Base-by-base conservation (phyloP, 2,113 vertebrate genomes). In the Equus quagga region DNA sequence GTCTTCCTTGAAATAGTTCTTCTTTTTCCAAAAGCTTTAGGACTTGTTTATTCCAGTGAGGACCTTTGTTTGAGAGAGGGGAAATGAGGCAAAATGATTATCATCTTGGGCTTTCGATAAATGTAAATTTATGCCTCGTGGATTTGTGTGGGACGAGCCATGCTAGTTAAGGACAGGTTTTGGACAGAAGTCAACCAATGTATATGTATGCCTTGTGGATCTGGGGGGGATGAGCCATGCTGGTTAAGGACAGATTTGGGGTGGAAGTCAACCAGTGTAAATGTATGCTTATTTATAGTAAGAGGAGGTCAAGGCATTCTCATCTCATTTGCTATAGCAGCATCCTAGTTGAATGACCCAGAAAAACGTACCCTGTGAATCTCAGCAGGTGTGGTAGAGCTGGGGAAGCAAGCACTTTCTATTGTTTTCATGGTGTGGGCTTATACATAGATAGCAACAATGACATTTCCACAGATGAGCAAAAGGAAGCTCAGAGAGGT, bases 221-320 rank as follows among this genome's bases (percentile, higher is more conserved):
- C 85, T 87, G 36, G 64, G 76, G 41, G 90, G 6, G 78, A 70
- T 46, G 24, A 87, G 7, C 44, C 65, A 17, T 44, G 78, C 51
- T 88, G 41, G 51, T 58, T 75, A 90, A 84, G 56, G 88, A 87
- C 12, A 33, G 69, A 69, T 49, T 33, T 46, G 44, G 65, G 80
- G 21, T 73, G 41, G 36, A 96, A 70, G 31, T 72, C 64, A 80
- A 92, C 76, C 58, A 60, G 56, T 92, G 94, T 56, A 64, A 73
- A 96, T 31, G n/a, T 62, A 15, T 60, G 64, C 75, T 79, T 94
- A 33, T 80, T 96, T 92, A 79, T 90, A 79, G 36, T 73, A 96
- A 84, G 31, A 94, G 44, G 21, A 80, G 88, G 31, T 72, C 75
- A 90, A 97, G 75, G n/a, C 13, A 49, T 60, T 14, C 19, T 41